Evolutionary conservation across 92 coral and sea anemone species (phyloP).

Genomic region (Hydrozoanthus gracilis): DNA sequence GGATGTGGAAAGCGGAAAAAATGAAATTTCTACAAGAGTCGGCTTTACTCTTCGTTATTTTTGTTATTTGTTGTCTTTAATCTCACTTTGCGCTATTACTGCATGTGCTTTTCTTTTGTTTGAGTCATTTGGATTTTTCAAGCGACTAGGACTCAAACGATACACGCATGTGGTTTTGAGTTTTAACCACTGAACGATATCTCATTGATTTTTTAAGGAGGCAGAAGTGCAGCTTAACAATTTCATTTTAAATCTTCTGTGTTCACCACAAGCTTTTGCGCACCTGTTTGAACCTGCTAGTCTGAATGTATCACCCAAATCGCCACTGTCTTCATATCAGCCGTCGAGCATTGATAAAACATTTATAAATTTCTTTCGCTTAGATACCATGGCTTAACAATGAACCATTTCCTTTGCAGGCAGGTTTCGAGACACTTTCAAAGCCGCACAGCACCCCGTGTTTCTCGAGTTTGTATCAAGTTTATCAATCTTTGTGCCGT

Average conservation of each 20-base stretch:
- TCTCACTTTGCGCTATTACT: background rate
- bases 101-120: background rate
- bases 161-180: background rate
- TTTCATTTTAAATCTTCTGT: background rate
- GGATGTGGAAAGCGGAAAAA: too few relatives aligned
- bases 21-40: too few relatives aligned
- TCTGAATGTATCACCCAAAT: background rate
- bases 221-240: background rate
- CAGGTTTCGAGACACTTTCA: too few relatives aligned
- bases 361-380: background rate
- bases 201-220: background rate
- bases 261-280: conserved; percentile 1
- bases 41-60: too few relatives aligned
- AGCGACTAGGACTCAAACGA: background rate
- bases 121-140: background rate
- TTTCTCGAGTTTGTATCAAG: too few relatives aligned
- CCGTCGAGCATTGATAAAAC: background rate
- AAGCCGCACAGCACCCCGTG: too few relatives aligned
- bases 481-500: too few relatives aligned
- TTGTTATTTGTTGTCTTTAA: too few relatives aligned
- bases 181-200: background rate
- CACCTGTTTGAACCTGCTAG: background rate
- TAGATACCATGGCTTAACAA: background rate
- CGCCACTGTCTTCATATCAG: background rate
- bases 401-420: background rate